phyloP scores from a whole-genome alignment of 2,113 vertebrate genomes.

The Ageneiosus marmoratus region DNA sequence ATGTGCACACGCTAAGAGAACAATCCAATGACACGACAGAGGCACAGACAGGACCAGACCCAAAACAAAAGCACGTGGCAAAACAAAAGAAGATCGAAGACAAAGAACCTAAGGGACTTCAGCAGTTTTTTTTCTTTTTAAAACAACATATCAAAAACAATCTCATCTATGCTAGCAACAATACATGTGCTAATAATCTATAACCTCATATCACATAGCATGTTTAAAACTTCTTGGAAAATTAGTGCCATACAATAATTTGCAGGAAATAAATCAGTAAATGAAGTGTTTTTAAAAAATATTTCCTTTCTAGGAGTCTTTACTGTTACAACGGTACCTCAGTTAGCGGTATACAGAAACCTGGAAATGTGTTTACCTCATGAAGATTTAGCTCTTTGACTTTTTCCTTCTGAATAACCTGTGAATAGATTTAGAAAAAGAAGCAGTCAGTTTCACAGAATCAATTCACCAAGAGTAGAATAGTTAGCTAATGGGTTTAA shows the following conservation, averaged over 20 bases:
- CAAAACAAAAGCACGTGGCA: not conserved
- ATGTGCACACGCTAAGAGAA: not conserved
- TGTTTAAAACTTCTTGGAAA: not conserved
- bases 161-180: not conserved
- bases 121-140: not conserved
- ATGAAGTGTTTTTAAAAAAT: not conserved
- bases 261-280: not conserved
- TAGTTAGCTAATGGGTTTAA: not conserved
- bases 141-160: not conserved
- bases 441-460: not conserved
- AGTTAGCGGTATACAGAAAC: not conserved
- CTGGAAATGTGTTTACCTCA: conserved; percentile 80
- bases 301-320: no score
- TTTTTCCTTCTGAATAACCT: conserved; percentile 99
- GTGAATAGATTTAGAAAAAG: conserved; percentile 44
- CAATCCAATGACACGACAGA: not conserved
- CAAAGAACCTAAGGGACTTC: not conserved
- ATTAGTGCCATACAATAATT: not conserved
- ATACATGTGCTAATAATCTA: not conserved
- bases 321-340: not conserved
- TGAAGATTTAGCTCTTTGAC: conserved; percentile 98
- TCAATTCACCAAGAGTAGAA: not conserved
- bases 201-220: not conserved
- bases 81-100: not conserved
- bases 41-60: not conserved